A percentile compares a stretch with the other conserved stretches of the same genome.
Conservation (phyloP, 2,797 vertebrate genomes). For the Onychomys arenicola region DNA sequence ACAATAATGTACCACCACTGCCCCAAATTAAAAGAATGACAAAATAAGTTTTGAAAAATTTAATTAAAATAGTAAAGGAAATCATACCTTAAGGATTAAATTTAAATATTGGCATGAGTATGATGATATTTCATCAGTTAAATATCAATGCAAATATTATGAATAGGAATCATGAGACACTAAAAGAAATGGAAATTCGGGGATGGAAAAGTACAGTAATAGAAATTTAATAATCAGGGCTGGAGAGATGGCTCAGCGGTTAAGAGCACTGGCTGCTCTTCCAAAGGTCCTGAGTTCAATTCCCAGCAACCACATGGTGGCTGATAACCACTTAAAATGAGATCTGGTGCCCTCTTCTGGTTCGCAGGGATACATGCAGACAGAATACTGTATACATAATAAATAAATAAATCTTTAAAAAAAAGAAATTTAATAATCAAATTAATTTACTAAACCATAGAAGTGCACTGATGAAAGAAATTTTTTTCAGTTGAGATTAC, state of each 20-base stretch:
- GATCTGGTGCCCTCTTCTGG: too few species aligned
- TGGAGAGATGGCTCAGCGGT: too few species aligned
- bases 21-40: neutral
- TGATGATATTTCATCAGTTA: neutral
- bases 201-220: neutral
- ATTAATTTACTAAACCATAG: too few species aligned
- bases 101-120: neutral
- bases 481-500: neutral
- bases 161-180: neutral
- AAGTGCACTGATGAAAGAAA: neutral
- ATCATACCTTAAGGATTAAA: neutral
- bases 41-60: neutral
- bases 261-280: too few species aligned
- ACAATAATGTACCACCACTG: neutral
- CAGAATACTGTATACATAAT: too few species aligned
- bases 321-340: too few species aligned
- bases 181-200: neutral
- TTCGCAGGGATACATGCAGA: too few species aligned
- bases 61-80: neutral
- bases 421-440: neutral
- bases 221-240: neutral
- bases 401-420: too few species aligned
- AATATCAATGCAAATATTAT: neutral
- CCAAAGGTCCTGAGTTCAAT: too few species aligned
- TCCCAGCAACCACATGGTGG: too few species aligned